Evolutionary conservation across 1,140 invertebrate genomes (phyloP).

Genomic region (Drosophila sucinea): DNA sequence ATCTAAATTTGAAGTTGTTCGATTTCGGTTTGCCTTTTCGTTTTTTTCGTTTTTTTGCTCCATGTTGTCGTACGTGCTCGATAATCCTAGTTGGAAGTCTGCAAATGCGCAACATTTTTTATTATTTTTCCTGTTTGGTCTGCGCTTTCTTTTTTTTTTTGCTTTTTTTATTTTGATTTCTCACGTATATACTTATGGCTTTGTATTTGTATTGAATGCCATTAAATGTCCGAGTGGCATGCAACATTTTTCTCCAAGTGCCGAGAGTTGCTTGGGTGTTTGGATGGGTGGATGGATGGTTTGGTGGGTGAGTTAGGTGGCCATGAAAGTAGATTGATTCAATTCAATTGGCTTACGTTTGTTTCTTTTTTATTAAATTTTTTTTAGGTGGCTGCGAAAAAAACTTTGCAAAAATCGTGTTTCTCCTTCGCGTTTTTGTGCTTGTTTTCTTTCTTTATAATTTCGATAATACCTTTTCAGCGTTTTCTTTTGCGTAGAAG

Average conservation of each 20-base stretch:
- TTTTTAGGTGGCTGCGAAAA: neutral
- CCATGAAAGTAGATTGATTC: conserved; percentile 11
- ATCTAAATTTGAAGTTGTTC: conserved; percentile 75
- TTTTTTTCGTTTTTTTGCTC: conserved; percentile 44
- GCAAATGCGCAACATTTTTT: conserved; percentile 25
- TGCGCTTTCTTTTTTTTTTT: conserved; percentile 32
- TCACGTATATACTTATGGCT: conserved; percentile 71
- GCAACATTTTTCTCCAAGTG: conserved; percentile 64
- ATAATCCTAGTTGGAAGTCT: conserved; percentile 54
- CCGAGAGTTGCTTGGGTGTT: neutral
- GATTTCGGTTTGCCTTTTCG: conserved; percentile 46
- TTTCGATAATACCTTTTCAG: conserved; percentile 14
- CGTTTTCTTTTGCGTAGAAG: conserved; percentile 21
- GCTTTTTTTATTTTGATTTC: conserved; percentile 54
- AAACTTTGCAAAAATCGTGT: neutral
- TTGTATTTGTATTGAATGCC: conserved; percentile 55
- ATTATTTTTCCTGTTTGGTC: conserved; percentile 19
- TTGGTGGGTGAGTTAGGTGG: neutral
- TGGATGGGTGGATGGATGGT: too few species aligned
- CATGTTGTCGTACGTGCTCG: conserved; percentile 61
- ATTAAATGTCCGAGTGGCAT: conserved; percentile 78
- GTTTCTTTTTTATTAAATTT: neutral
- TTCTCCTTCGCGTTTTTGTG: neutral
- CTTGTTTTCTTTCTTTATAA: neutral
- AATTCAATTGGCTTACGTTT: neutral